Evolutionary conservation across 2,888 invertebrate species (phyloP).

Genomic region (Ectobius pallidus): DNA sequence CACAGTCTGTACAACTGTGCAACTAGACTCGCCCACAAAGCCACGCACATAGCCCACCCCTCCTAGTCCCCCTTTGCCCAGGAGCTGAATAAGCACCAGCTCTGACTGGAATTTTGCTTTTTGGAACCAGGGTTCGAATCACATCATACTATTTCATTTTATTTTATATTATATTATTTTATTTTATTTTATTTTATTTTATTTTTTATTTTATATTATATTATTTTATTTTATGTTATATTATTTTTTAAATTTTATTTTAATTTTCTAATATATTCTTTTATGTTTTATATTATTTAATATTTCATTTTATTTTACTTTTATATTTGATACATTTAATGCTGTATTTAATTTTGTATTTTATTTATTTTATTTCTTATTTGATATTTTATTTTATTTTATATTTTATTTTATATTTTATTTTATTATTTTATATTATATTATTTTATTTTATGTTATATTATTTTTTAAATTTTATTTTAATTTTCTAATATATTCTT

Average conservation of each 20-base stretch:
- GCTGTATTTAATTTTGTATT: too few relatives aligned
- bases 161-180: not conserved
- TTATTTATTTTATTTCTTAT: too few relatives aligned
- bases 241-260: not conserved
- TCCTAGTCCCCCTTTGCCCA: too few relatives aligned
- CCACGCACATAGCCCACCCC: too few relatives aligned
- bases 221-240: not conserved
- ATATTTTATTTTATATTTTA: not conserved
- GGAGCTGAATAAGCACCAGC: too few relatives aligned
- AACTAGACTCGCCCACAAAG: too few relatives aligned
- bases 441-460: not conserved
- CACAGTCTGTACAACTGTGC: too few relatives aligned
- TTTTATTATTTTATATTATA: not conserved
- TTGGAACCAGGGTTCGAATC: too few relatives aligned
- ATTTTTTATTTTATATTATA: not conserved
- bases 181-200: not conserved
- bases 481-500: not conserved
- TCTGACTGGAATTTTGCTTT: too few relatives aligned
- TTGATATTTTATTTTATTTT: not conserved
- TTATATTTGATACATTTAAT: too few relatives aligned
- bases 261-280: not conserved
- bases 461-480: not conserved
- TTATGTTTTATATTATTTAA: not conserved
- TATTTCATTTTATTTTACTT: not conserved
- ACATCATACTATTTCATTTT: too few relatives aligned